Evolutionary conservation across 2,797 vertebrate genomes (phyloP), one percentile per base, ranked within the genome.

Genomic region (Xenopus petersii): DNA sequence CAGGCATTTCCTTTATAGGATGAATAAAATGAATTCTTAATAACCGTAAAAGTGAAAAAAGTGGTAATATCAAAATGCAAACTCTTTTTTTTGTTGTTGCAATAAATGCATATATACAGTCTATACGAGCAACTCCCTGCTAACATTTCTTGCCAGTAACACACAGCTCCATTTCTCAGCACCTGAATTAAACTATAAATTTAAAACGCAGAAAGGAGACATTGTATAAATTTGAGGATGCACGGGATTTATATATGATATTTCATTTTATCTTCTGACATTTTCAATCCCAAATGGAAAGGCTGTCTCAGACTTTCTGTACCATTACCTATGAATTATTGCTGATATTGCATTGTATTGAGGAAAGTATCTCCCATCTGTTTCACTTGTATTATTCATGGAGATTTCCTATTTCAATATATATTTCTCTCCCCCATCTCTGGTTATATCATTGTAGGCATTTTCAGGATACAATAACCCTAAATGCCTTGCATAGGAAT

Each of bases 401-500:
- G 6, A 36, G 4, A 2, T 51, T 42, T 58, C 12, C 47, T 46
- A 51, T 67, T 30, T 47, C 64, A 17, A 73, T 78, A 70, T 75
- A 63, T 54, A 55, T 55, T 55, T 63, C 26, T 24, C 33, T 13
- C 49, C 47, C 36, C 2, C 6, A 3, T 17, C 67, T 73, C 71
- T 69, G 66, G n/a, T 70, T 54, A 69, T 73, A 73, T 78, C 65
- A 65, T 79, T 66, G 60, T 61, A 64, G 72, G 13, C 60, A 17
- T 73, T 73, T 48, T 78, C 17, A 60, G 65, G 60, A 65, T 70
- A 59, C 36, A 51, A 66, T 48, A 65, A 65, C 83, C 81, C 5
- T 74, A 88, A 89, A 85, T 85, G 81, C 80, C 56, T 62, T 1
- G 82, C 83, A 92, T 89, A 89, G 88, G 91, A 91, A 90, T 0